Conservation (phyloP, 2,797 vertebrate species). For the Centropyge bicolor region DNA sequence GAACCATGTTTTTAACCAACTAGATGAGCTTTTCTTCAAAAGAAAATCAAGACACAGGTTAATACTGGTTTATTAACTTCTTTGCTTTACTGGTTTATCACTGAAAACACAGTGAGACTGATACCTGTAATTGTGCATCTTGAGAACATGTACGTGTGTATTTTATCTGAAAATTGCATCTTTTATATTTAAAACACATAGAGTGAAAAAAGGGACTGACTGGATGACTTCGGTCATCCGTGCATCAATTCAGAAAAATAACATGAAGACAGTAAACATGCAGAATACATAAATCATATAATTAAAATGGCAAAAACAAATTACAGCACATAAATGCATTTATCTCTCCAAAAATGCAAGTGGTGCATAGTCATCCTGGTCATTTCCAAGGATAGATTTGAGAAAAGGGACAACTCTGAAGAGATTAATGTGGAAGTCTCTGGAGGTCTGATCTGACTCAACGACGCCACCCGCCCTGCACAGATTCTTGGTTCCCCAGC, state of each 20-base stretch:
- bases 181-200: neutral
- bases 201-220: neutral
- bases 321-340: neutral
- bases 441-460: slow-evolving; percentile 50
- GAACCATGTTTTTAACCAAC: neutral
- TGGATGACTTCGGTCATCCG: neutral
- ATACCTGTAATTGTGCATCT: neutral
- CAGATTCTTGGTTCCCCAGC: slow-evolving; percentile 68
- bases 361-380: slow-evolving; percentile 43
- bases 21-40: neutral
- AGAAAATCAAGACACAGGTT: neutral
- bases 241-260: neutral
- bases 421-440: slow-evolving; percentile 81
- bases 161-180: neutral
- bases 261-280: neutral
- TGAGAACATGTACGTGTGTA: neutral
- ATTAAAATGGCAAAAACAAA: neutral
- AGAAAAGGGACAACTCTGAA: slow-evolving; percentile 75
- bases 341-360: slow-evolving; percentile 59
- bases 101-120: neutral
- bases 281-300: too few species aligned
- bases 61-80: slow-evolving; percentile 10
- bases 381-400: slow-evolving; percentile 57
- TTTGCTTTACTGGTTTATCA: neutral
- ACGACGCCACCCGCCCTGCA: rapidly evolving